Evolutionary conservation across 1,140 invertebrate species (phyloP), one percentile per base, ranked within the genome.

Genomic region (Thrips palmi): DNA sequence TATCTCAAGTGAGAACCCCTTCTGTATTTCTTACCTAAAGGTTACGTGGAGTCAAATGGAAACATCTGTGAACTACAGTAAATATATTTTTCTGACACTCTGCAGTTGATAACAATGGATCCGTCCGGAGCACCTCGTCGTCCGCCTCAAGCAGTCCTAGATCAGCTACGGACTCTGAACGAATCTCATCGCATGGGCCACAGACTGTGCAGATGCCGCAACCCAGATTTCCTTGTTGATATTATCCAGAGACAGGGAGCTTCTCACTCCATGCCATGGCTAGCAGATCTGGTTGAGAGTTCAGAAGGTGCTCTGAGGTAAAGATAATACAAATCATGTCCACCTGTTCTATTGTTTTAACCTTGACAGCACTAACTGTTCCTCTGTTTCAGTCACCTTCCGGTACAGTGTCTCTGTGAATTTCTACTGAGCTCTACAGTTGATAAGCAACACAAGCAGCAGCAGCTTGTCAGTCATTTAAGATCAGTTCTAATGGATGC

Each of bases 341-440:
- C 8, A 24, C 22, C 21, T 37, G 25, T 32, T n/a, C 7, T 19
- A 6, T 19, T 20, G 8, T 5, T 40, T 20, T 1, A 3, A 10
- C n/a, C n/a, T n/a, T 18, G 33, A 24, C 17, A 17, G 8, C 10
- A 17, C n/a, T 37, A 11, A 33, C 20, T 36, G 28, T 3, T 40
- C 38, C 33, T 22, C 12, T 40, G 22, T 52, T 52, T 66, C 40
- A 72, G 79, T 50, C 78, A 88, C 40, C 57, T 97, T 6, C 91
- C 91, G 0, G 87, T 96, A 17, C 89, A 94, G 50, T 94, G 91
- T 58, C 64, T 97, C 4, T 96, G 91, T 62, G 91, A 96, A 58
- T 96, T 94, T 59, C 62, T 96, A 17, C 67, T 93, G 1, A 86
- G 84, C 15, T 77, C 77, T 1, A 68, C 65, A 1, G 59, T 57